These are phyloP conservation scores for Ailurus styani DNA, from an alignment of 2,113 vertebrate genomes.

Conservation along the genomic window DNA sequence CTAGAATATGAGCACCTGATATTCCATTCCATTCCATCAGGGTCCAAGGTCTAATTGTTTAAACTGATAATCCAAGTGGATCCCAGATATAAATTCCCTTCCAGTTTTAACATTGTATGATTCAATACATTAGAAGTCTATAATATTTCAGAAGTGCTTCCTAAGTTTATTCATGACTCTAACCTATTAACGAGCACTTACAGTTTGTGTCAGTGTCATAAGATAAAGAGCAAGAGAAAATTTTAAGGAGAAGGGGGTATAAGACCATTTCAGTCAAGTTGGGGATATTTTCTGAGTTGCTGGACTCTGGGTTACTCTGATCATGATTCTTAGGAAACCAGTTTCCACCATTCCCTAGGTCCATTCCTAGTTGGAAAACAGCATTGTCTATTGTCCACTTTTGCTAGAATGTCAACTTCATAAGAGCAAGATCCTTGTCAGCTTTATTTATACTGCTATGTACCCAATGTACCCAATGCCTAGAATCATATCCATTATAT, in stretches of 20 bases:
- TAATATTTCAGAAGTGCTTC: neutral
- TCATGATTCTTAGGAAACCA: neutral
- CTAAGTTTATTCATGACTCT: neutral
- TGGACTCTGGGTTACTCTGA: neutral
- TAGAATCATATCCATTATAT: neutral
- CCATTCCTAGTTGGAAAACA: neutral
- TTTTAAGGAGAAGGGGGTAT: neutral
- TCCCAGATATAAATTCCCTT: neutral
- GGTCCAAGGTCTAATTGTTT: neutral
- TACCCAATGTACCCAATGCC: neutral
- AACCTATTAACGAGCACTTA: neutral
- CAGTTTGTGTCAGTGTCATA: neutral
- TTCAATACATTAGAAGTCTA: neutral
- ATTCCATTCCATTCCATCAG: neutral
- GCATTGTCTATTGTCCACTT: neutral
- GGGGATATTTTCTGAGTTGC: neutral
- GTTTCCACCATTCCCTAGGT: neutral
- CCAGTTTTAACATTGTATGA: neutral
- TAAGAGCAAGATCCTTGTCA: neutral
- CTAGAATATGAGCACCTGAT: neutral
- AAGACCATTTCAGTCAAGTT: neutral
- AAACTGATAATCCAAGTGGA: neutral
- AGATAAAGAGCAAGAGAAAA: neutral
- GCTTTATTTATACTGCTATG: neutral
- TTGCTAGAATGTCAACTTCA: neutral